phyloP scores from a whole-genome alignment of 64 coral and sea anemone genomes.

The Acropora tenuis region DNA sequence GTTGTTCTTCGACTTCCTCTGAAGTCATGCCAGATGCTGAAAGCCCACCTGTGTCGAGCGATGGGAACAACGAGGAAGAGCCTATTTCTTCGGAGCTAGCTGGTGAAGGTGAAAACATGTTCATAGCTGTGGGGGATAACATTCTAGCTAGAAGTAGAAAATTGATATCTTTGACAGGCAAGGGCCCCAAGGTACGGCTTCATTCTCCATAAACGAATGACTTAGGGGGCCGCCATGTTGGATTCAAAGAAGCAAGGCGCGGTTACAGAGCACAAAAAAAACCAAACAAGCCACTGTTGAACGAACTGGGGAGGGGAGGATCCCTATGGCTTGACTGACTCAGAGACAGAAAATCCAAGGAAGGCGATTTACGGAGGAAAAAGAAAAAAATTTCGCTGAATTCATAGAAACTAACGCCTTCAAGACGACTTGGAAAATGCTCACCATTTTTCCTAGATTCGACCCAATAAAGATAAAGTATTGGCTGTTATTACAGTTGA shows the following conservation, averaged over 20 bases:
- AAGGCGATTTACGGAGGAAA: too few species aligned
- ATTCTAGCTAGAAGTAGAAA: not conserved
- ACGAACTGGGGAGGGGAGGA: too few species aligned
- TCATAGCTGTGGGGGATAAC: slow-evolving; percentile 47
- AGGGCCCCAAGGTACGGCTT: not conserved
- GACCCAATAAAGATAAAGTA: too few species aligned
- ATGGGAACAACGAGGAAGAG: slow-evolving; percentile 33
- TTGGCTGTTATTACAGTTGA: too few species aligned
- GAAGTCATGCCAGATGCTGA: slow-evolving; percentile 46
- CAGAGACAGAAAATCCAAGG: too few species aligned
- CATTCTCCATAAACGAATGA: not conserved
- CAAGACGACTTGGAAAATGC: too few species aligned
- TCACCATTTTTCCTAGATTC: too few species aligned
- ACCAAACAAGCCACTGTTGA: too few species aligned
- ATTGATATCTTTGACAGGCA: not conserved
- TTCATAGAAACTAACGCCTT: too few species aligned
- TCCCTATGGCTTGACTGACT: too few species aligned
- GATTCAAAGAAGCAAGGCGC: not conserved
- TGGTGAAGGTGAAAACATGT: slow-evolving; percentile 51
- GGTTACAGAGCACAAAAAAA: not conserved
- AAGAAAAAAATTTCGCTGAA: too few species aligned
- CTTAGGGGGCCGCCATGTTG: slow-evolving; percentile 38
- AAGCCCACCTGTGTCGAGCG: slow-evolving; percentile 30
- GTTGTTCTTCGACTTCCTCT: slow-evolving; percentile 23
- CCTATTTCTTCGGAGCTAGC: slow-evolving; percentile 45